Base-by-base conservation (phyloP, 2,888 invertebrate species). In the Drosophila stalkeri region DNA sequence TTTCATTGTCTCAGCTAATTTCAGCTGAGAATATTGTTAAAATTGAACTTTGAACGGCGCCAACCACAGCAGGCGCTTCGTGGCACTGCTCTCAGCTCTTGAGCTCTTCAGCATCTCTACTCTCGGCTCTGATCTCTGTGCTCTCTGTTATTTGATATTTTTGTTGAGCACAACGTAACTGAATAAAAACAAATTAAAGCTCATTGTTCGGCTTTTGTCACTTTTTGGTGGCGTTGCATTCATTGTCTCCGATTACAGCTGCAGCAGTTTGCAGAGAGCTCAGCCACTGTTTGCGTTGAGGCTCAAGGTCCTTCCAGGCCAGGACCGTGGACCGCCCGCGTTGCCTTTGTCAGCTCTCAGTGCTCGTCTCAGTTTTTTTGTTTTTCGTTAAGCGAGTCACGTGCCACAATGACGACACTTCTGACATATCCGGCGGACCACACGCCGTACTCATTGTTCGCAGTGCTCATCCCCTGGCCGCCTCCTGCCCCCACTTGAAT, bases 391-490 rank as follows among this genome's bases (percentile, higher is more conserved):
- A 78, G 80, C 82, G 75, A 77, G 88, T 80, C 86, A 86, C 83
- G 82, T 80, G 87, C 86, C 83, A 82, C 75, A 73, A 75, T 70
- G 90, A 80, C 80, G 85, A 90, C 84, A 89, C 87, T 89, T 81
- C 73, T 86, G 87, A 90, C 87, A 90, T 87, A 89, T 87, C 87
- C 87, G 87, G 90, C 87, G 76, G 87, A 87, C 87, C 87, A 87
- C 87, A 87, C 90, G 90, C 70, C 72, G 65, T 55, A 20, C 37
- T 31, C 66, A 51, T 44, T 56, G 41, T 52, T 47, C 43, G 64
- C 77, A 64, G 27, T 27, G 27, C 39, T 27, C 43, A 11, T 9
- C 66, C 63, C 66, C 65, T 2, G 27, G 37, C 35, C 35, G 35
- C 35, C 47, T 16, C 27, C 57, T 18, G 11, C 46, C 57, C 72